phyloP scores from a whole-genome alignment of 2,797 vertebrate genomes.

The Falco biarmicus region DNA sequence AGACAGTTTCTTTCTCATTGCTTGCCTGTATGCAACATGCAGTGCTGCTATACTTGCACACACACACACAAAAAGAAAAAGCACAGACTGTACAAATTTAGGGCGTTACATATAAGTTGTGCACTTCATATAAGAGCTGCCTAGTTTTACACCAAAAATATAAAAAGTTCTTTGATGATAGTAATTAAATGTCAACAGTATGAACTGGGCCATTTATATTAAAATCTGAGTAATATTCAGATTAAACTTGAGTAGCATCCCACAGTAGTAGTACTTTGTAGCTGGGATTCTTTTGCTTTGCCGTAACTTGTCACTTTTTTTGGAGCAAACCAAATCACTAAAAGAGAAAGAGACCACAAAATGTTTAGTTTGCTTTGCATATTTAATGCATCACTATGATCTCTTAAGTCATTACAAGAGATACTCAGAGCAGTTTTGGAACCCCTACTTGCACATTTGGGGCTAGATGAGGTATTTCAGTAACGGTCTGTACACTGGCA shows the following conservation, averaged over 20 bases:
- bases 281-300: not conserved
- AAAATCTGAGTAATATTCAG: not conserved
- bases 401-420: not conserved
- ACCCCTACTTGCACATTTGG: not conserved
- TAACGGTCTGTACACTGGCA: not conserved
- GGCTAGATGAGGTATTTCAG: not conserved
- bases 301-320: not conserved
- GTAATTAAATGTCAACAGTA: not conserved
- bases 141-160: not conserved
- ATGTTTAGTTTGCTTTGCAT: not conserved
- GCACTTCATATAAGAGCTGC: not conserved
- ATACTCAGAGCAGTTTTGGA: not conserved
- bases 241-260: not conserved
- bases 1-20: not conserved
- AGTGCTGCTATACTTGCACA: not conserved
- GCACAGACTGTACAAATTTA: not conserved
- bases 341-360: not conserved
- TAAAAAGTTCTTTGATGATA: not conserved
- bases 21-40: not conserved
- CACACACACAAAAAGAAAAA: not conserved
- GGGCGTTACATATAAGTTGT: not conserved
- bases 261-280: not conserved
- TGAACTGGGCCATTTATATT: not conserved
- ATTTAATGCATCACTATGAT: not conserved
- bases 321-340: not conserved